Evolutionary conservation across 2,888 invertebrate genomes (phyloP), one percentile per base, ranked within the genome.

Genomic region (Lasius fuliginosus): DNA sequence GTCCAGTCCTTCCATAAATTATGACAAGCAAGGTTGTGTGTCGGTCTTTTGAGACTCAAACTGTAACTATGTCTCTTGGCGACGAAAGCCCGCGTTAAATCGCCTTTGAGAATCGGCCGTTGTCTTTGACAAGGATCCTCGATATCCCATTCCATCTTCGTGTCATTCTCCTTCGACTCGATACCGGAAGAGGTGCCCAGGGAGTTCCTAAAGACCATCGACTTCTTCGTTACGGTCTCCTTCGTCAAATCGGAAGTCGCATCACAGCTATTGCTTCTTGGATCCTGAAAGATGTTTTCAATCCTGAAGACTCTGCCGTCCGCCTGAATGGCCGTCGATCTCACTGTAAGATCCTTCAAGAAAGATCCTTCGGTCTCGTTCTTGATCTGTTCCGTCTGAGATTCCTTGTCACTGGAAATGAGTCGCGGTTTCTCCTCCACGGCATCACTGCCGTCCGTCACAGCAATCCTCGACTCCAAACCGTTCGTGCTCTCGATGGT

Each of bases 271-370:
- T 84, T 88, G 11, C 83, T 87, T 36, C 83, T 88, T 27, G 92
- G 89, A 65, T 93, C 92, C 46, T 92, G 88, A 65, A 93, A 93
- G 56, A 93, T 92, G 83, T 93, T 93, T 73, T 93, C 92, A 74
- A 93, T 93, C 73, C 92, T 91, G 58, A 94, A 94, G 5, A 91
- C 90, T 56, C 89, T 91, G 27, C 86, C 86, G 58, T 94, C 93
- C n/a, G 90, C 86, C 42, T 92, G 93, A 64, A 86, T 83, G 1
- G 82, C 81, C 23, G 86, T 89, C 36, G 91, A 89, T 68, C 88
- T 85, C 27, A 81, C 73, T 62, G 84, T 40, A 62, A 83, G 62
- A 74, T 92, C 89, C 6, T 74, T 84, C 18, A 89, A 84, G 0
- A 85, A n/a, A 23, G 83, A 77, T 3, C 49, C 64, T 27, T 86